A percentile compares a stretch with the other conserved stretches of the same genome.
Conservation (phyloP, 2,113 vertebrate genomes). For the Pungitius pungitius region DNA sequence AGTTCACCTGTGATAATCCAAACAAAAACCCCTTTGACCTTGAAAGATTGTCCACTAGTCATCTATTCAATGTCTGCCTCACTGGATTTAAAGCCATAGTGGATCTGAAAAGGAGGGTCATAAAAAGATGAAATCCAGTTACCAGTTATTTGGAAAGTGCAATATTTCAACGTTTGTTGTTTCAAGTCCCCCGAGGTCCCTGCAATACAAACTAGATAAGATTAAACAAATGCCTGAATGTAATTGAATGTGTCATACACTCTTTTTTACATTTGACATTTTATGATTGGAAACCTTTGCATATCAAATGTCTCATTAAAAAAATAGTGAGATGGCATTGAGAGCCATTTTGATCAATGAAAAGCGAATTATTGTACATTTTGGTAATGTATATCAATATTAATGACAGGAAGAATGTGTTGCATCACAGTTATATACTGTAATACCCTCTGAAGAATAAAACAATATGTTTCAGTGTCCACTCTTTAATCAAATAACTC, state of each 20-base stretch:
- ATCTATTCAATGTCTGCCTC: not conserved
- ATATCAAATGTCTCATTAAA: not conserved
- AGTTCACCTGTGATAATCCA: slow-evolving; percentile 27
- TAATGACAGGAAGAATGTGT: not conserved
- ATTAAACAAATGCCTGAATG: not conserved
- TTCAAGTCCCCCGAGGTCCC: not conserved
- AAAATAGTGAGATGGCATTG: not conserved
- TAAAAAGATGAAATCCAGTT: not conserved
- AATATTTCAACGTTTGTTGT: slow-evolving; percentile 5
- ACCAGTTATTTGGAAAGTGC: slow-evolving; percentile 1
- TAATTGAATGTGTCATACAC: slow-evolving; percentile 1
- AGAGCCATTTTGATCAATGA: not conserved
- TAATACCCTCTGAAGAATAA: not conserved
- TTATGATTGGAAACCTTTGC: not conserved
- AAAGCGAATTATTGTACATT: not conserved
- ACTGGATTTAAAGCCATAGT: not conserved
- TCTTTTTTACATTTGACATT: not conserved
- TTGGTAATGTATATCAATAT: not conserved
- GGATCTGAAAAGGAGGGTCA: not conserved
- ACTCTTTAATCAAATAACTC: no score
- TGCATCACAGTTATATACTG: not conserved
- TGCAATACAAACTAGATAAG: not conserved
- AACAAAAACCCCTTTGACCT: slow-evolving; percentile 4
- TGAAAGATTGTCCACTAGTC: slow-evolving; percentile 12
- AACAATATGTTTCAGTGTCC: not conserved